Conservation (phyloP, 1,140 invertebrate genomes). For the Cardiocondyla obscurior region DNA sequence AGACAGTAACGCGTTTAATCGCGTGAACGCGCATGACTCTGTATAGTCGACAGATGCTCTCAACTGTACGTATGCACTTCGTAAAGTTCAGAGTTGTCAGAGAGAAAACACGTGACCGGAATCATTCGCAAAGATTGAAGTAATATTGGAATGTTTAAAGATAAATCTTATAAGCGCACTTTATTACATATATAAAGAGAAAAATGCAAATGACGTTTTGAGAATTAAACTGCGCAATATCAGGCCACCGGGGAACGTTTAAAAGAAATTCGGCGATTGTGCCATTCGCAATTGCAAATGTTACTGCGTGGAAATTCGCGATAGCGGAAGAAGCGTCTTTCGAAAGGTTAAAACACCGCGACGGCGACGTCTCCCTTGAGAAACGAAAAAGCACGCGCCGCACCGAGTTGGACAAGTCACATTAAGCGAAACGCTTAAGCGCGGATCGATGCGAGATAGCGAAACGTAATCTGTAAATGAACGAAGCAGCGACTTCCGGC, state of each 20-base stretch:
- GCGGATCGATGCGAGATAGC: slow-evolving; percentile 30
- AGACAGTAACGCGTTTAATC: slow-evolving; percentile 39
- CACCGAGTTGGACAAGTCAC: slow-evolving; percentile 13
- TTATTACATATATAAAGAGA: not conserved
- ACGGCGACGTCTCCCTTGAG: not conserved
- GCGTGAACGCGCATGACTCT: slow-evolving; percentile 29
- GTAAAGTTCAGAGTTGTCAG: not conserved
- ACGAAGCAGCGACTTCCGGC: slow-evolving; percentile 45
- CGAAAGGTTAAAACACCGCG: not conserved
- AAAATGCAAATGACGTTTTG: not conserved
- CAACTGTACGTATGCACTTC: slow-evolving; percentile 19
- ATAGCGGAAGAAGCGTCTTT: not conserved
- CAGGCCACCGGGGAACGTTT: not conserved
- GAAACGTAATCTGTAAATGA: slow-evolving; percentile 49
- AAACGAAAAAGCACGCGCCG: not conserved
- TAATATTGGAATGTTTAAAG: not conserved
- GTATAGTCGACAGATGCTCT: slow-evolving; percentile 22
- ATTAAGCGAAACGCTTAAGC: slow-evolving; percentile 27
- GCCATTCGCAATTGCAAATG: not conserved
- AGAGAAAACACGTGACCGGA: slow-evolving; percentile 27
- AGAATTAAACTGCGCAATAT: not conserved
- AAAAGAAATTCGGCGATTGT: not conserved
- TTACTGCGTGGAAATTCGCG: not conserved
- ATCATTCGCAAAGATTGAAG: not conserved
- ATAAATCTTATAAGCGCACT: not conserved